Evolutionary conservation across 2,113 vertebrate genomes (phyloP).

Genomic region (Eublepharis macularius): DNA sequence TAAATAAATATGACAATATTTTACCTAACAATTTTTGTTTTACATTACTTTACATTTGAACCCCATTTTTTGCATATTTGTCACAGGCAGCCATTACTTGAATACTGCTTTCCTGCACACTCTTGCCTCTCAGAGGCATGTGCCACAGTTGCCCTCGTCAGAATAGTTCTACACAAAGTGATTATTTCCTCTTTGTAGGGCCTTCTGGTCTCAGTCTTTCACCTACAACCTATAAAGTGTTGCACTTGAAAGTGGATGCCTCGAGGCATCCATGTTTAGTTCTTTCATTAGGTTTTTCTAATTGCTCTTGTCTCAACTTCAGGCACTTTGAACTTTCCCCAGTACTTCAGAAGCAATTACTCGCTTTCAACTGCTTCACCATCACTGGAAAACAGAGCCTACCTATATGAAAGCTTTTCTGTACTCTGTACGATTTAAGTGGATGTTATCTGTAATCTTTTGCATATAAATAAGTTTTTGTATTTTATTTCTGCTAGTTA

Average conservation of each 20-base stretch:
- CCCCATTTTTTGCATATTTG: background rate
- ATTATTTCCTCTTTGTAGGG: background rate
- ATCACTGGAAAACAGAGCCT: background rate
- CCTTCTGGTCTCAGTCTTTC: background rate
- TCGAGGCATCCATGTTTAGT: background rate
- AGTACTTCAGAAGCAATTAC: background rate
- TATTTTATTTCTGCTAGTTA: too few relatives aligned
- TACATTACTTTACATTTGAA: background rate
- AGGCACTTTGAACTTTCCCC: background rate
- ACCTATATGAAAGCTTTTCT: background rate
- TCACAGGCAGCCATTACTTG: background rate
- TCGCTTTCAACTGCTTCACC: background rate
- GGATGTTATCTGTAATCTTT: too few relatives aligned
- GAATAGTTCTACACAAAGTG: background rate
- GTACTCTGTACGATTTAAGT: too few relatives aligned
- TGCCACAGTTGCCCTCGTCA: background rate
- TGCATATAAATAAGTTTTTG: too few relatives aligned
- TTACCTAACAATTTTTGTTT: background rate
- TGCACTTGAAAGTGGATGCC: background rate
- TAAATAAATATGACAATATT: background rate
- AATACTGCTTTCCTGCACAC: background rate
- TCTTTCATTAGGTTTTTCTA: background rate
- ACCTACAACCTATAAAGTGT: background rate
- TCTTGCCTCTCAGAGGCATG: background rate
- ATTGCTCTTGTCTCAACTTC: background rate